phyloP scores from a whole-genome alignment of 2,797 vertebrate genomes.

The Thripadectes ignobilis region DNA sequence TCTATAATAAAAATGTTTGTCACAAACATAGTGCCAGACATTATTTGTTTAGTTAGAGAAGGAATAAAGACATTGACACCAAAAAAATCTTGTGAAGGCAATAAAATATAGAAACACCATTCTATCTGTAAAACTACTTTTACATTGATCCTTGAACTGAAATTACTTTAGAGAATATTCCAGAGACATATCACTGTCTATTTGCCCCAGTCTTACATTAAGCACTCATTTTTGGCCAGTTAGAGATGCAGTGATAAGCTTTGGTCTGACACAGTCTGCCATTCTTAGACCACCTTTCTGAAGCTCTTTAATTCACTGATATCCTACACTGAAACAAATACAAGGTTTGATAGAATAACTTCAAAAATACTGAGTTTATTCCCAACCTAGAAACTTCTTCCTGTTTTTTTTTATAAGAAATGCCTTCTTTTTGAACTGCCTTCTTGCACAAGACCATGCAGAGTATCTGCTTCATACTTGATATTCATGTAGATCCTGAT shows the following conservation, averaged over 20 bases:
- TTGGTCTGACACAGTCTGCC: background rate
- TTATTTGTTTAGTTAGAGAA: background rate
- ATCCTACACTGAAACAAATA: background rate
- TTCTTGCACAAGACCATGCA: background rate
- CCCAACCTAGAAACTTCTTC: background rate
- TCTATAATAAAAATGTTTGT: background rate
- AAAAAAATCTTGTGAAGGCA: background rate
- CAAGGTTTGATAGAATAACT: background rate
- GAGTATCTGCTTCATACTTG: fast-evolving
- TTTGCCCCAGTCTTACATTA: background rate
- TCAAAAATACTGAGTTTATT: background rate
- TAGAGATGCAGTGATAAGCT: background rate
- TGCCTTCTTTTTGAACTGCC: background rate
- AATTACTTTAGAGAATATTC: background rate
- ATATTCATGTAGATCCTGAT: background rate
- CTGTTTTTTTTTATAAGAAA: background rate
- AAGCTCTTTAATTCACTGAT: background rate
- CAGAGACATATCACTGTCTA: background rate
- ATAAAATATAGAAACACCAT: background rate
- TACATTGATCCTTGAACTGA: background rate
- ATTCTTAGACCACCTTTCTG: background rate
- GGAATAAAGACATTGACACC: background rate
- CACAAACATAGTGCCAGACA: background rate
- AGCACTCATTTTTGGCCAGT: background rate
- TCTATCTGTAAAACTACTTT: background rate